Conservation (phyloP, 1,140 invertebrate species). For the Aphelinus certus region DNA sequence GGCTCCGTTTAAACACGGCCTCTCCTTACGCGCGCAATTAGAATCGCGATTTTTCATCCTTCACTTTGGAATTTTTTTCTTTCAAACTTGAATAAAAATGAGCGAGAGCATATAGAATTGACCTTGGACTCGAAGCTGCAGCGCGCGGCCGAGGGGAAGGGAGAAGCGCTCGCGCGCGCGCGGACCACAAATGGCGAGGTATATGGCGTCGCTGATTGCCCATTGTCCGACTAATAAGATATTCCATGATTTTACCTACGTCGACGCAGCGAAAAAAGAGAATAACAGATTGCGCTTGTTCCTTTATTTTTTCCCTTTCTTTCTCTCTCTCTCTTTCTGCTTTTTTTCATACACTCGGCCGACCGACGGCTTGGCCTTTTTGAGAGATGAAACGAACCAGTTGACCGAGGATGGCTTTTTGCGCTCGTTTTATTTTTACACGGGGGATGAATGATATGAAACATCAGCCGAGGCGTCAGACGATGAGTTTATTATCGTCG, state of each 20-base stretch:
- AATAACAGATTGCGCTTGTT: too few relatives aligned
- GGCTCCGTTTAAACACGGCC: too few relatives aligned
- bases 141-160: neutral
- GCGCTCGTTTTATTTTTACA: neutral
- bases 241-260: conserved; percentile 55
- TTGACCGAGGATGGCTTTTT: conserved; percentile 11
- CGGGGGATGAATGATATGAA: too few relatives aligned
- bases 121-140: conserved; percentile 22
- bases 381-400: conserved; percentile 22
- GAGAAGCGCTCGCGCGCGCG: conserved; percentile 26
- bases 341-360: neutral
- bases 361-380: conserved; percentile 22
- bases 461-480: conserved; percentile 3
- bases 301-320: too few relatives aligned
- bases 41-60: too few relatives aligned
- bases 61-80: too few relatives aligned
- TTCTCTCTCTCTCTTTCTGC: too few relatives aligned
- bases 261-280: too few relatives aligned
- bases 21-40: too few relatives aligned
- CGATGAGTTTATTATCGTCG: conserved; percentile 18
- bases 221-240: conserved; percentile 65
- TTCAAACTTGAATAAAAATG: neutral
- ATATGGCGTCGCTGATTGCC: conserved; percentile 62
- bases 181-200: conserved; percentile 56
- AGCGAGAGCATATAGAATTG: conserved; percentile 24